Conservation (phyloP, 2,888 invertebrate genomes). For the Sympetrum striolatum region DNA sequence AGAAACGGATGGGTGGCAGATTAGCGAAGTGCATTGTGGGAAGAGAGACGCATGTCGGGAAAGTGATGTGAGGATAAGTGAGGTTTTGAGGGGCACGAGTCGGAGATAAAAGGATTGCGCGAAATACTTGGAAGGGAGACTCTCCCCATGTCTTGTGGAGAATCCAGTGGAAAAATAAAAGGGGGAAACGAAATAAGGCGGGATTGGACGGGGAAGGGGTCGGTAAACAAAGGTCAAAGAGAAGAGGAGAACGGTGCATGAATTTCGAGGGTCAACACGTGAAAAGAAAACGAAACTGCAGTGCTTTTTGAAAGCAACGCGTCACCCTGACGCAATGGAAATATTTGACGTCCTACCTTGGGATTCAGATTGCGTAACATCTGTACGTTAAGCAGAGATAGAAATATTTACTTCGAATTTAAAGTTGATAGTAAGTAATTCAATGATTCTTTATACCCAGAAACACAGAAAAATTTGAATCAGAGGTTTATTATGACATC, state of each 20-base stretch:
- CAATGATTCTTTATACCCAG: no score
- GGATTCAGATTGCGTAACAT: no score
- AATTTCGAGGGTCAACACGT: no score
- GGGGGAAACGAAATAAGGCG: neutral
- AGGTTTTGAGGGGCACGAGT: neutral
- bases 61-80: neutral
- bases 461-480: no score
- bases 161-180: neutral
- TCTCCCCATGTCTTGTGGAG: neutral
- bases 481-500: no score
- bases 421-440: no score
- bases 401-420: no score
- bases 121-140: neutral
- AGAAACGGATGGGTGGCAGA: neutral
- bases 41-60: neutral
- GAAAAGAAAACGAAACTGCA: no score
- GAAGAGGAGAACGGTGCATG: neutral
- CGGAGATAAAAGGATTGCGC: neutral
- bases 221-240: neutral
- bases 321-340: no score
- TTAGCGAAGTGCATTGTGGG: neutral
- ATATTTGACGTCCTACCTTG: no score
- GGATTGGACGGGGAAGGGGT: neutral
- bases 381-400: no score
- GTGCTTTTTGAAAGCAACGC: no score